These are phyloP conservation scores for Choristoneura rosaceana DNA, from an alignment of 2,888 invertebrate species.

Conservation along the genomic window DNA sequence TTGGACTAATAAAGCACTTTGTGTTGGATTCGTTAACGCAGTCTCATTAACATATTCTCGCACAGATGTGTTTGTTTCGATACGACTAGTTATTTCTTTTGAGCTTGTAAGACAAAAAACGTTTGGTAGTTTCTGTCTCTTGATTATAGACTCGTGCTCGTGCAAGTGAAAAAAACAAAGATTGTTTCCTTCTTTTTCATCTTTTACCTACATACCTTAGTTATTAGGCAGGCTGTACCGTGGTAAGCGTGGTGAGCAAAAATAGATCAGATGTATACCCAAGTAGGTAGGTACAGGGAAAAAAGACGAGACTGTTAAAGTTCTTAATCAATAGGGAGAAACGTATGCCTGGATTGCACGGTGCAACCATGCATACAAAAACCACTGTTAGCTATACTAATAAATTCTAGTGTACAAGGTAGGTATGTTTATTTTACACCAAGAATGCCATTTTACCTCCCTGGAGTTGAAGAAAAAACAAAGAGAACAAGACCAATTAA, in stretches of 20 bases:
- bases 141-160: no score
- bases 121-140: background rate
- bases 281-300: no score
- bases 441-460: background rate
- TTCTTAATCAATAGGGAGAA: no score
- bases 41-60: constrained; percentile 14
- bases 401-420: no score
- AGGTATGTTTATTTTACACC: background rate
- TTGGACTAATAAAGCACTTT: constrained; percentile 37
- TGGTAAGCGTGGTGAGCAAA: no score
- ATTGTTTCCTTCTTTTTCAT: background rate
- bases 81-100: background rate
- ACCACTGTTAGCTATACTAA: no score
- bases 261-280: no score
- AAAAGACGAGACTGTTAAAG: no score
- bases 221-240: no score
- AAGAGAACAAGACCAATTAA: background rate
- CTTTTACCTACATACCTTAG: background rate
- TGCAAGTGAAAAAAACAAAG: no score
- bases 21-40: constrained; percentile 18
- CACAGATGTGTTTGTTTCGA: background rate
- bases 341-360: no score
- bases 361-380: no score
- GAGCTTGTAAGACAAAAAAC: background rate
- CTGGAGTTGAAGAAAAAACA: background rate